Evolutionary conservation across 2,113 vertebrate genomes (phyloP), one percentile per base, ranked within the genome.

Genomic region (Chrysemys picta): DNA sequence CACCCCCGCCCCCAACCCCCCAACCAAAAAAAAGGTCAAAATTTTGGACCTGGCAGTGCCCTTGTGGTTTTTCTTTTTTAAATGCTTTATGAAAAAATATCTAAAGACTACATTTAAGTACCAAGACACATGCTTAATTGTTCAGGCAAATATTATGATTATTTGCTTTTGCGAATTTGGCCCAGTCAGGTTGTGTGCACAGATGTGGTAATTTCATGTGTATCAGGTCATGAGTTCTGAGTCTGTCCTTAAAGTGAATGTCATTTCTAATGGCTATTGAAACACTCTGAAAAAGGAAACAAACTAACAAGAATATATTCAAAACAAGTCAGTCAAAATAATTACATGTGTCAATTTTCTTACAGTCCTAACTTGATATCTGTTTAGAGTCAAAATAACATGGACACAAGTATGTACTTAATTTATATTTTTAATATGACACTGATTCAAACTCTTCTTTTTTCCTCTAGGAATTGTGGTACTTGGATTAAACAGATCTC

Each of bases 401-500:
- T 72, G n/a, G n/a, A 22, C n/a, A 11, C 17, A 72, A 72, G n/a
- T 72, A 72, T 27, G 27, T 35, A 81, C 29, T 76, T 78, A 52
- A 50, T 62, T 29, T 6, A 2, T 82, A 62, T 83, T 88, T 90
- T 88, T 56, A 9, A 49, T 87, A 11, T 96, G 87, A 91, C 42
- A 84, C 47, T 97, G 82, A 97, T 82, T 84, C 25, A 57, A 45
- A 13, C 84, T 56, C 80, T 57, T 97, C 52, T 94, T 96, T 95
- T 88, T 97, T 82, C 88, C 59, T 98, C 93, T 95, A 99, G 99
- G 99, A 81, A 99, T 99, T 96, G 99, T 99, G 92, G 99, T 99
- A 52, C 98, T 99, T 97, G 99, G 99, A 97, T 98, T 99, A 96
- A 99, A 99, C 97, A 98, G 99, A 97, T 98, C 99, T 82, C 99